Percentiles rank a stretch among this genome's conserved stretches.
These are phyloP conservation scores for Oreocharis arfaki DNA, from an alignment of 2,113 vertebrate genomes.

Conservation along the genomic window DNA sequence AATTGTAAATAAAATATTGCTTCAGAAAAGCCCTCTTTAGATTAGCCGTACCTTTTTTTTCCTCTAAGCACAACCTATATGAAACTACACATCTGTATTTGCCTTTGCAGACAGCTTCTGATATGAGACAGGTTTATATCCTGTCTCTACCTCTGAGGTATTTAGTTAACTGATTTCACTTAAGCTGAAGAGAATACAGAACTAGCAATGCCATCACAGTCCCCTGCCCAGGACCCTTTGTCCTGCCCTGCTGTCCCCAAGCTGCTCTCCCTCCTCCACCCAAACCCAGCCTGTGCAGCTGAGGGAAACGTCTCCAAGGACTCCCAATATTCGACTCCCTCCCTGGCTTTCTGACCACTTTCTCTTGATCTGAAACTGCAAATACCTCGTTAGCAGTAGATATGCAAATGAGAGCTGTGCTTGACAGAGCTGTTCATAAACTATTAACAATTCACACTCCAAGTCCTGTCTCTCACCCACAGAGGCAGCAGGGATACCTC, in stretches of 20 bases:
- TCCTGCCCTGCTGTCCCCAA: neutral
- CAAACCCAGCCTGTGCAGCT: neutral
- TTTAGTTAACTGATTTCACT: neutral
- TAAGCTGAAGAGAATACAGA: neutral
- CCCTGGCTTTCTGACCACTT: neutral
- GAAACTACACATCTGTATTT: neutral
- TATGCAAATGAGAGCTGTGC: neutral
- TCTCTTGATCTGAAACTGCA: neutral
- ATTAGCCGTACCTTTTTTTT: neutral
- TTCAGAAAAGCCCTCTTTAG: neutral
- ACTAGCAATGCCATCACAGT: neutral
- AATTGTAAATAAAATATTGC: conserved; percentile 1
- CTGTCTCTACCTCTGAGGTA: rapidly evolving
- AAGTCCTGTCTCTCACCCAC: neutral
- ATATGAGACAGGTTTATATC: neutral
- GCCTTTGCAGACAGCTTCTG: neutral
- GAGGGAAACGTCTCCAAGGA: neutral
- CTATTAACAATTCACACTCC: neutral
- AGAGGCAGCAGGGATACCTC: neutral
- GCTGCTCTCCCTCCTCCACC: neutral
- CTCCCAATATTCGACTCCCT: neutral
- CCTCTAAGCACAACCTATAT: neutral
- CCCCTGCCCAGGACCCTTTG: neutral
- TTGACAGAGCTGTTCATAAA: neutral
- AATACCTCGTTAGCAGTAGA: neutral